A percentile compares a stretch with the other conserved stretches of the same genome.
Evolutionary conservation across 2,113 vertebrate genomes (phyloP).

Genomic region (Pterocles gutturalis): DNA sequence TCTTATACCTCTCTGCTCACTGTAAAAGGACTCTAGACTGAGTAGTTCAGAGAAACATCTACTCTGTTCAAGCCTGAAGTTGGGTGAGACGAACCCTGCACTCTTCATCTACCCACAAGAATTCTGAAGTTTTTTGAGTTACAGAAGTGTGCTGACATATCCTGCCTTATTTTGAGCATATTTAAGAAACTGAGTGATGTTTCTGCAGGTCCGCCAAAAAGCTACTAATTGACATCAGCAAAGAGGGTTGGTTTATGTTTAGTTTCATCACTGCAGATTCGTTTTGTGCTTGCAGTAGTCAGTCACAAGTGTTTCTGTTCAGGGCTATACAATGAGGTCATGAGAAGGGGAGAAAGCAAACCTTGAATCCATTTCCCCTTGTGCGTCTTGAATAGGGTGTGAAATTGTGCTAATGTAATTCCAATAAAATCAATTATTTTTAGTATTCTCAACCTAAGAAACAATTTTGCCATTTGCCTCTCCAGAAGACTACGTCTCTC

Average conservation of each 20-base stretch:
- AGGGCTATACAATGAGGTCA: neutral
- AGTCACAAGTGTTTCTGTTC: neutral
- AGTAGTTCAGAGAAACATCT: neutral
- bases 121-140: neutral
- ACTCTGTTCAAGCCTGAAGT: neutral
- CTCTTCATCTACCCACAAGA: neutral
- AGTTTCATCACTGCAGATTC: neutral
- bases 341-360: slow-evolving; percentile 6
- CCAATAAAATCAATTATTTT: slow-evolving; percentile 29
- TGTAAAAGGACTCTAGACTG: neutral
- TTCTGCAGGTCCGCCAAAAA: slow-evolving; percentile 17
- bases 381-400: neutral
- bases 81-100: neutral
- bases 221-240: neutral
- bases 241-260: neutral
- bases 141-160: slow-evolving; percentile 11
- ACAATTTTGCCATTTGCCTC: slow-evolving; percentile 9
- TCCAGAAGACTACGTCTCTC: neutral
- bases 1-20: neutral
- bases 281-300: neutral
- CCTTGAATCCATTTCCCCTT: neutral
- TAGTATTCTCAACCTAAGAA: neutral
- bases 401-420: slow-evolving; percentile 34
- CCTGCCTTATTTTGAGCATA: neutral
- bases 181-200: slow-evolving; percentile 18